These are phyloP conservation scores for Aulostomus chinensis DNA, from an alignment of 2,797 vertebrate species.

Conservation along the genomic window DNA sequence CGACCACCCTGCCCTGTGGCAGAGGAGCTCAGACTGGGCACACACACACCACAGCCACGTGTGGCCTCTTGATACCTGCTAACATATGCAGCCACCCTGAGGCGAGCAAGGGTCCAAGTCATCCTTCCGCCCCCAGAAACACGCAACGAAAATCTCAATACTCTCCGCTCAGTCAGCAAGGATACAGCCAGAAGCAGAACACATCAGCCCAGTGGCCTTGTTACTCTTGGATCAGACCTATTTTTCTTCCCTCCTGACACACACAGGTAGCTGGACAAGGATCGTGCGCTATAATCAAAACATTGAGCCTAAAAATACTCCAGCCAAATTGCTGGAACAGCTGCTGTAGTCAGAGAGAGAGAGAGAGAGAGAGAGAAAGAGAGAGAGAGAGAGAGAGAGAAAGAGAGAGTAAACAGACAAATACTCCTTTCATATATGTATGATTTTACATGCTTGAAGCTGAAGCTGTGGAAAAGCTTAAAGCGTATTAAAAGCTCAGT, in stretches of 20 bases:
- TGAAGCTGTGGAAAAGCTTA: slow-evolving; percentile 47
- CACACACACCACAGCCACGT: slow-evolving; percentile 15
- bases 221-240: slow-evolving; percentile 64
- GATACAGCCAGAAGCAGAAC: slow-evolving; percentile 48
- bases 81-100: slow-evolving; percentile 19
- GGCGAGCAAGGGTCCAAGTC: slow-evolving; percentile 39
- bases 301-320: slow-evolving; percentile 47
- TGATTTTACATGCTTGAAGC: slow-evolving; percentile 31
- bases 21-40: slow-evolving; percentile 9
- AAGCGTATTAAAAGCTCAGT: slow-evolving; percentile 55
- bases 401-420: slow-evolving; percentile 38
- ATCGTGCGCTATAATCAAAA: slow-evolving; percentile 46
- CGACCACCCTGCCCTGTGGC: slow-evolving; percentile 6
- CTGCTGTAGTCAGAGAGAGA: slow-evolving; percentile 29
- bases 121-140: slow-evolving; percentile 33
- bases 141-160: slow-evolving; percentile 14
- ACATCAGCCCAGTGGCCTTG: slow-evolving; percentile 56
- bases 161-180: slow-evolving; percentile 55
- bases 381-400: too few relatives aligned
- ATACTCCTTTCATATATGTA: slow-evolving; percentile 28
- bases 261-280: slow-evolving; percentile 62
- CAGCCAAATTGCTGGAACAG: slow-evolving; percentile 44
- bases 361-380: too few relatives aligned
- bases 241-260: slow-evolving; percentile 58
- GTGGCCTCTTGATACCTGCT: slow-evolving; percentile 23